Evolutionary conservation across 2,797 vertebrate genomes (phyloP), one percentile per base, ranked within the genome.

Genomic region (Rhinella marina): DNA sequence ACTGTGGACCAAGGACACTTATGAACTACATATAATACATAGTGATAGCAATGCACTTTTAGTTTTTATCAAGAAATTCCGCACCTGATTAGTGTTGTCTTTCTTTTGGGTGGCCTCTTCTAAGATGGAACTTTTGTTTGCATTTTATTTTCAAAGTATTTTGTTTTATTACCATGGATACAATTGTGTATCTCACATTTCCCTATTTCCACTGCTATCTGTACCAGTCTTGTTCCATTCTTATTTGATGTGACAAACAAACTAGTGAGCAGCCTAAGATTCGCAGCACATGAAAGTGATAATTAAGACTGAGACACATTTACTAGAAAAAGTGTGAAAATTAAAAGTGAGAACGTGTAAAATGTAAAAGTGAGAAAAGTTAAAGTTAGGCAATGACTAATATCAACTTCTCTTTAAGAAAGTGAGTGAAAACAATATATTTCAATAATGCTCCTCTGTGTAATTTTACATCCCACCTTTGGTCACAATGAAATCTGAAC

Each of bases 321-420:
- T 64, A 81, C 29, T 64, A 64, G 59, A 54, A 75, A 41, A 50
- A 48, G 64, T 84, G 70, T 76, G 56, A 32, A 59, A 84, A 61
- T 75, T 61, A 59, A 66, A 59, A 76, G 70, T 84, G 29, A 48
- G 56, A 72, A 56, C 25, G 66, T 72, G 81, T 72, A 52, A 83
- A 83, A 68, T 29, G n/a, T 19, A 52, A 56, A 56, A 27, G n/a
- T 56, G 17, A 72, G 17, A 83, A 72, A 32, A 72, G 50, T 29
- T 27, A 83, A 56, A 72, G 54, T 56, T 8, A 29, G 32, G 50
- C 48, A 57, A 21, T 83, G 66, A 72, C 25, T 72, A 52, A 83
- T 72, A 70, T 21, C 21, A 41, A 14, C 32, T 72, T 7, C 68
- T 41, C 29, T 25, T 66, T 66, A 66, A 32, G 29, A 72, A 19